phyloP scores from a whole-genome alignment of 23 tunicate species.

The Trididemnum miniatum region DNA sequence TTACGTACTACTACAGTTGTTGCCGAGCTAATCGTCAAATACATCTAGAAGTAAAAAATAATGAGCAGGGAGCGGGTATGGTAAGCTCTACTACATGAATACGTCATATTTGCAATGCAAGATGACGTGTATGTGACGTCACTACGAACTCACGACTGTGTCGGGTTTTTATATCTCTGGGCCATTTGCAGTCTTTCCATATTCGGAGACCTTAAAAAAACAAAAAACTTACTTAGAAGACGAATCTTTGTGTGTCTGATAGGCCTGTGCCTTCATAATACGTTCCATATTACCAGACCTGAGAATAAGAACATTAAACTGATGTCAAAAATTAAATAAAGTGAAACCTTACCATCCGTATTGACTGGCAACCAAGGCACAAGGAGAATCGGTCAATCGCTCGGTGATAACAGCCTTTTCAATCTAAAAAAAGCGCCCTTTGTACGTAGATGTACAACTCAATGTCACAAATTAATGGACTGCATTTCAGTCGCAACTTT shows the following conservation, averaged over 20 bases:
- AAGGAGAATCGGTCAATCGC: conserved; percentile 85
- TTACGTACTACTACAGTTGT: too few species aligned
- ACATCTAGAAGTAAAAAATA: too few species aligned
- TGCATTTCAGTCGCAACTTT: too few species aligned
- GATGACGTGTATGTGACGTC: background rate
- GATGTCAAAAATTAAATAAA: background rate
- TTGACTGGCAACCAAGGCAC: conserved; percentile 95
- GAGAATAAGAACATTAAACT: background rate
- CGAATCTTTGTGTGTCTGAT: conserved; percentile 77
- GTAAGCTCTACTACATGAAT: too few species aligned
- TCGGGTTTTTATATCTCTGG: conserved; percentile 60
- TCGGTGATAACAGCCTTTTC: conserved; percentile 95
- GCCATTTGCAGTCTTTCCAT: conserved; percentile 85
- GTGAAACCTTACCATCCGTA: conserved; percentile 88
- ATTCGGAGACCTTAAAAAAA: conserved; percentile 76
- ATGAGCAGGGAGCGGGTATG: too few species aligned
- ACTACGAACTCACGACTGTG: conserved; percentile 77
- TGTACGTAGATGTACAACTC: too few species aligned
- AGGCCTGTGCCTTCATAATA: conserved; percentile 99
- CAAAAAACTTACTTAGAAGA: conserved; percentile 69
- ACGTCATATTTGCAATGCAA: background rate
- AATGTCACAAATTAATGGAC: too few species aligned
- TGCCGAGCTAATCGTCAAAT: too few species aligned
- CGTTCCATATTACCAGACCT: conserved; percentile 99
- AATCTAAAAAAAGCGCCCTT: conserved; percentile 71